Base-by-base conservation (phyloP, 2,888 invertebrate genomes). In the Eupithecia centaureata region DNA sequence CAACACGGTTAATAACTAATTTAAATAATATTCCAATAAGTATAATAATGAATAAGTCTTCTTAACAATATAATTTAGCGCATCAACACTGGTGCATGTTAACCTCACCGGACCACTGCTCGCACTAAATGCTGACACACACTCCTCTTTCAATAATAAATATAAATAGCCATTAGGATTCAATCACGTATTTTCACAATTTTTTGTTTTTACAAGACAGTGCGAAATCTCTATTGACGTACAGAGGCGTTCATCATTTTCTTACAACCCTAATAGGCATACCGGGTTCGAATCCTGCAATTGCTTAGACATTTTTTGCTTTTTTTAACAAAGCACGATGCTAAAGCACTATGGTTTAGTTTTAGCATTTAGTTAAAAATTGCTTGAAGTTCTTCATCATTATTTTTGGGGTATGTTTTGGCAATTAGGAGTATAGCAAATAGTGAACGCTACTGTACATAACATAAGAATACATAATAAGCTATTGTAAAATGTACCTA, bases 31-130 rank as follows among this genome's bases (percentile, higher is more conserved):
- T 72, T 75, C 72, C 65, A 73, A 76, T 77, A 57, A 33, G 18
- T 18, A 57, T 57, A 57, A 76, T 74, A 47, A 47, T 47, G 10
- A 72, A 73, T 61, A 75, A 76, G 73, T 74, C 69, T 74, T 52
- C 75, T 77, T 77, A 79, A 76, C 77, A 73, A 73, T 68, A 71
- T 63, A 77, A 75, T 75, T 76, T 80, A 76, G 78, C 77, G 74
- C 77, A 71, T 74, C 68, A 75, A 72, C 77, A 76, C 71, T 73
- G 74, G 57, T 32, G 32, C 57, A 8, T n/a, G 12, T 10, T 30
- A 18, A n/a, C 18, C 30, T 25, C 52, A n/a, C n/a, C n/a, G 5
- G 47, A 22, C 52, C 51, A n/a, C n/a, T n/a, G n/a, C n/a, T 51
- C 7, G 2, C 52, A 15, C 27, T 27, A 15, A 51, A 18, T 42